Percentiles rank a stretch among this genome's conserved stretches.
Conservation (phyloP, 2,797 vertebrate species). For the Xenops minutus region DNA sequence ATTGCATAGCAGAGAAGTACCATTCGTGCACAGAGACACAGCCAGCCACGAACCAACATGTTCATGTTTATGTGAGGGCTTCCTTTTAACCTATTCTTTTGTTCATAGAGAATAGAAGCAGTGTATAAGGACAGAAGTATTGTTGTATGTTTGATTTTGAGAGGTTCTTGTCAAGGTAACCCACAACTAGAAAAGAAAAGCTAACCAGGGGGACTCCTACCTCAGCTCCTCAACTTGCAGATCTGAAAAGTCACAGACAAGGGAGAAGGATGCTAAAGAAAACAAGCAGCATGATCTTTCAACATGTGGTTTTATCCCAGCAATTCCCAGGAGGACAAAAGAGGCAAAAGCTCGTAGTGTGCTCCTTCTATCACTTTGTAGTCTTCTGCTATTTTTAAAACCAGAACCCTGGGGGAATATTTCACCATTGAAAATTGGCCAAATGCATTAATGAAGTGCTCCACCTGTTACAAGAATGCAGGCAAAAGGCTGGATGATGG, state of each 20-base stretch:
- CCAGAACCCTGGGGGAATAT: constrained; percentile 33
- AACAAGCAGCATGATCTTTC: constrained; percentile 19
- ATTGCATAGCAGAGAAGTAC: neutral
- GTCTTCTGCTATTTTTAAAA: constrained; percentile 61
- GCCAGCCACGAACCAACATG: neutral
- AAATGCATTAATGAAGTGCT: constrained; percentile 34
- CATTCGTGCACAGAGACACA: neutral
- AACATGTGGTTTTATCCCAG: neutral
- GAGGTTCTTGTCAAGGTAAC: neutral
- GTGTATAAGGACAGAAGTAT: neutral
- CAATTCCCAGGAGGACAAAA: constrained; percentile 33
- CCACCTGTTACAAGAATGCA: constrained; percentile 63
- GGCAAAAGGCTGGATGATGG: constrained; percentile 12
- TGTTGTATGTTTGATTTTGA: neutral
- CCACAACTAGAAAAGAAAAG: constrained; percentile 1
- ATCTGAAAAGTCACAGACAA: neutral
- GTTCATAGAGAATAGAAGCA: constrained; percentile 1
- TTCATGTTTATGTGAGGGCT: constrained; percentile 31
- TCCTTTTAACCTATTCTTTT: constrained; percentile 41
- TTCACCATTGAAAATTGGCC: constrained; percentile 46
- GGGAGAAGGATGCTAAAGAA: constrained; percentile 29
- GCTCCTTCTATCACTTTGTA: constrained; percentile 25
- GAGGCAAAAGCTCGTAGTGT: neutral
- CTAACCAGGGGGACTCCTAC: neutral
- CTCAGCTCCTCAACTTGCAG: neutral